Conservation (phyloP, 2,797 vertebrate species). For the Scyliorhinus canicula region DNA sequence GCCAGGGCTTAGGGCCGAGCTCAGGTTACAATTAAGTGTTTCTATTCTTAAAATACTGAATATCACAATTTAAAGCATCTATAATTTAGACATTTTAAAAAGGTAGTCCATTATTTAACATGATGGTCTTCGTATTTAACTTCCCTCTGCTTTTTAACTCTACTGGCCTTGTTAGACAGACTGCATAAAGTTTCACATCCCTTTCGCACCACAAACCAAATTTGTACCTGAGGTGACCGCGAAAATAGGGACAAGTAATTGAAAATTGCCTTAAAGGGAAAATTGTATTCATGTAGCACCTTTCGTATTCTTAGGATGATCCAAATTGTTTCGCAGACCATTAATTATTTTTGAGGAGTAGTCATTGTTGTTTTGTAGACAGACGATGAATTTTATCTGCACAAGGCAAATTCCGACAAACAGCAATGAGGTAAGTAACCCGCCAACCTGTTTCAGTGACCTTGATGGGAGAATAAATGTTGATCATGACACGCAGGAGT, state of each 20-base stretch:
- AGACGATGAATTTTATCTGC: too few species aligned
- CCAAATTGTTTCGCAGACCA: too few species aligned
- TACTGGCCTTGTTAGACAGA: not conserved
- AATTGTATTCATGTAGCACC: not conserved
- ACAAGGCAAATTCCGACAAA: not conserved
- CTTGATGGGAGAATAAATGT: too few species aligned
- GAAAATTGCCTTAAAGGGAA: not conserved
- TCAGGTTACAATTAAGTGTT: not conserved
- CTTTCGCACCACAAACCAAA: not conserved
- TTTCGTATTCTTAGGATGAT: too few species aligned
- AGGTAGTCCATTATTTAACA: not conserved
- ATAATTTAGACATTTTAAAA: not conserved
- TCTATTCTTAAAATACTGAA: not conserved
- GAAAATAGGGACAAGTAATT: not conserved
- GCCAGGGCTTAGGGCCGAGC: not conserved
- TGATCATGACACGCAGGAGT: too few species aligned
- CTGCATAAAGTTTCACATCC: not conserved
- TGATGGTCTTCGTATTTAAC: not conserved
- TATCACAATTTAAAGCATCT: not conserved
- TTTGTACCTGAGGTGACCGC: not conserved
- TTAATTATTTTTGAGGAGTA: too few species aligned
- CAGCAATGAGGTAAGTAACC: not conserved
- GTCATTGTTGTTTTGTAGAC: too few species aligned
- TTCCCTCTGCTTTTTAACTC: not conserved
- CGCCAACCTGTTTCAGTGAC: not conserved